Conservation (phyloP, 1,140 invertebrate genomes). For the Berghia stephanieae region DNA sequence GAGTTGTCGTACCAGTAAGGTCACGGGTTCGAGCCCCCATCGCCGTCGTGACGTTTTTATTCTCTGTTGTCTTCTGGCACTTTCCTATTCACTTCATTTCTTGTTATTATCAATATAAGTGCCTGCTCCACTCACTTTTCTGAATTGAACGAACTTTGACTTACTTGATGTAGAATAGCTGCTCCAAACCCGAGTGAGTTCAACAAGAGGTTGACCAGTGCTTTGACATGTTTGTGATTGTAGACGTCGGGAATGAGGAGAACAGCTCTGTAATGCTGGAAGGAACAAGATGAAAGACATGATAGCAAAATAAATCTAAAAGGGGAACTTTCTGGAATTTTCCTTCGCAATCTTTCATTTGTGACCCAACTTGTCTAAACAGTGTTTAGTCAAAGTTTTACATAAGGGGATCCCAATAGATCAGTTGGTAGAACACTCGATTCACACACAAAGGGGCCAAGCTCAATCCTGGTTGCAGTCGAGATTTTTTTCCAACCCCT, state of each 20-base stretch:
- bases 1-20: neutral
- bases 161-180: constrained; percentile 88
- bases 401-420: no score
- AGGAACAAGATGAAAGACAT: constrained; percentile 29
- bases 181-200: constrained; percentile 86
- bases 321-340: neutral
- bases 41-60: no score
- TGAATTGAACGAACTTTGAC: constrained; percentile 30
- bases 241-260: constrained; percentile 92
- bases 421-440: no score
- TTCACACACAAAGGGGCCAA: no score
- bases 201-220: constrained; percentile 83
- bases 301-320: neutral
- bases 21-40: neutral
- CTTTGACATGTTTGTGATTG: constrained; percentile 85
- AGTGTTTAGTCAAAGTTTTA: no score
- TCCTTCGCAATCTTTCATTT: neutral
- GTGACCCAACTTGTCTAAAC: neutral
- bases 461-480: no score
- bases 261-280: constrained; percentile 82
- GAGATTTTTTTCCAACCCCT: no score
- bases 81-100: no score
- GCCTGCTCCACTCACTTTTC: no score
- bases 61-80: no score
- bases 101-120: no score